A percentile compares a stretch with the other conserved stretches of the same genome.
Evolutionary conservation across 2,797 vertebrate genomes (phyloP).

Genomic region (Onychomys leucogaster): DNA sequence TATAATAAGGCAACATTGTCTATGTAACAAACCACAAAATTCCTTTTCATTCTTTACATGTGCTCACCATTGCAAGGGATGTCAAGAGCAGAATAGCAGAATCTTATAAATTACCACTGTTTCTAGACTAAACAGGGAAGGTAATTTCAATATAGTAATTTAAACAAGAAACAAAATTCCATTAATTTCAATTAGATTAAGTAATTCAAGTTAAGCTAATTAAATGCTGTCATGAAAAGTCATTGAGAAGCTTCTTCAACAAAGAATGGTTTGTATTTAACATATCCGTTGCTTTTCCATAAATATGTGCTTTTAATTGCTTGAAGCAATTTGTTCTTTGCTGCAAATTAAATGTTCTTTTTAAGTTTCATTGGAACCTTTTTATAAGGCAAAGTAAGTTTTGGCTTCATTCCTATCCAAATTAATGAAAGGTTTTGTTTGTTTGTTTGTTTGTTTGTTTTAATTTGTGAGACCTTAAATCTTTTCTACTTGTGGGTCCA

Average conservation of each 20-base stretch:
- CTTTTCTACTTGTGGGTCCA: conserved; percentile 42
- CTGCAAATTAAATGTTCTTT: conserved; percentile 68
- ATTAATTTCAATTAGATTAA: conserved; percentile 71
- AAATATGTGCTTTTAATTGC: conserved; percentile 73
- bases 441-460: background rate
- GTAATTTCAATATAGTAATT: background rate
- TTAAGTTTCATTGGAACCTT: conserved; percentile 57
- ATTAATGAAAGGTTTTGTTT: conserved; percentile 52
- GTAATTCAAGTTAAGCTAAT: conserved; percentile 60
- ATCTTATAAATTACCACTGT: conserved; percentile 25
- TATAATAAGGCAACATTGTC: background rate
- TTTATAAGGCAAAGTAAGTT: conserved; percentile 63
- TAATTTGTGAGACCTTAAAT: conserved; percentile 67
- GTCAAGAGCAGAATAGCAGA: background rate
- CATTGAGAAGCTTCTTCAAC: conserved; percentile 45
- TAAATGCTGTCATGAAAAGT: conserved; percentile 55
- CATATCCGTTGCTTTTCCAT: conserved; percentile 54
- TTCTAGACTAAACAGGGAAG: background rate
- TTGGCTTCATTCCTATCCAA: conserved; percentile 56
- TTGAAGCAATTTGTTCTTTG: conserved; percentile 71
- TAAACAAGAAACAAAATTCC: conserved; percentile 17
- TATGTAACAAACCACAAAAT: background rate
- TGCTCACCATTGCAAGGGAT: background rate
- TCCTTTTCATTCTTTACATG: background rate
- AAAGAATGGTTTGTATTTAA: conserved; percentile 74